Evolutionary conservation across 2,113 vertebrate species (phyloP).

Genomic region (Telmatochromis sp.): DNA sequence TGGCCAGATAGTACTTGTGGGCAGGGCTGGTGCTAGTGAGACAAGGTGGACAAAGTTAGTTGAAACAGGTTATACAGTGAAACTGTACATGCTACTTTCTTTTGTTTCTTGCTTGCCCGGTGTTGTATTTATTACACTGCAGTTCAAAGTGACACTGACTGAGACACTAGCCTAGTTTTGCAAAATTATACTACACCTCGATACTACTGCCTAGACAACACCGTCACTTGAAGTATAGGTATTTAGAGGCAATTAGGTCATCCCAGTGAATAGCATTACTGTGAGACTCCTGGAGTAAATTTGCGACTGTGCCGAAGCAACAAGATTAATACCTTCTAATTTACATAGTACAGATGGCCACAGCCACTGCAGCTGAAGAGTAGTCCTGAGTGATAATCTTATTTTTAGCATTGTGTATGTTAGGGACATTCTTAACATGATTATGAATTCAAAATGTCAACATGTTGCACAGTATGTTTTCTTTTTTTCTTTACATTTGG

Average conservation of each 20-base stretch:
- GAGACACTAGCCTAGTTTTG: background rate
- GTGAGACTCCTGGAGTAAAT: background rate
- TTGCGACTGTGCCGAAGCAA: background rate
- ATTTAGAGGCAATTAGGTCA: conserved; percentile 9
- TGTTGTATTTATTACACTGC: background rate
- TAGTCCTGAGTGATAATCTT: background rate
- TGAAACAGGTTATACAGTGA: background rate
- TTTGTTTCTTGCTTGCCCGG: background rate
- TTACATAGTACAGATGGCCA: background rate
- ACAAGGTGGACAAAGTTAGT: background rate
- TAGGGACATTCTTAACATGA: background rate
- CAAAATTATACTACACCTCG: background rate
- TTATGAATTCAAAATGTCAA: background rate
- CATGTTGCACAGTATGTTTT: background rate
- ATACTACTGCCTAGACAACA: background rate
- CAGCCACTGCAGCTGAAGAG: background rate
- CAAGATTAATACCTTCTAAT: conserved; percentile 26
- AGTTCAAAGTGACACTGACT: background rate
- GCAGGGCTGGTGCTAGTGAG: conserved; percentile 87
- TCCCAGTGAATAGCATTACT: background rate
- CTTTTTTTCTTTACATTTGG: background rate
- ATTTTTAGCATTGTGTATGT: background rate
- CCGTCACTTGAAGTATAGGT: background rate
- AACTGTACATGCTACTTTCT: background rate
- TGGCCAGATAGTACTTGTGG: conserved; percentile 94